Conservation (phyloP, 2,888 invertebrate genomes). For the Drosophila siamana region DNA sequence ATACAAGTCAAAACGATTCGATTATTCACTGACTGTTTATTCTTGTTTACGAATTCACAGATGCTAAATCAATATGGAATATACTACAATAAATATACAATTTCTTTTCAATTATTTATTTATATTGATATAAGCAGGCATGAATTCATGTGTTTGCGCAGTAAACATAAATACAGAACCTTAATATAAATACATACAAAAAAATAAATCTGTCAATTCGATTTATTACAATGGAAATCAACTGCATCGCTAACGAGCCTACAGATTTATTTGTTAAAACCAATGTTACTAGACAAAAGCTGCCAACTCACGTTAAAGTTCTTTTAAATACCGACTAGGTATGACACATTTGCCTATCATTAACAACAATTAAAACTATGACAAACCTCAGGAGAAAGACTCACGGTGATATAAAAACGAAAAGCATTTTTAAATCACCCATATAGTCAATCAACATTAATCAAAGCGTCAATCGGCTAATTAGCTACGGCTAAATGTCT, state of each 20-base stretch:
- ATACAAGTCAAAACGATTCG: neutral
- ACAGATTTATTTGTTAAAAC: no score
- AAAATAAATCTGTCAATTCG: neutral
- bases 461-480: slow-evolving; percentile 3
- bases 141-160: neutral
- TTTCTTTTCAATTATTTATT: slow-evolving; percentile 9
- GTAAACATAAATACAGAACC: slow-evolving; percentile 2
- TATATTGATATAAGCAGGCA: slow-evolving; percentile 1
- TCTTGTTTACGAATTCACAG: slow-evolving; percentile 12
- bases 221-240: neutral
- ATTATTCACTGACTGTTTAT: neutral
- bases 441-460: neutral
- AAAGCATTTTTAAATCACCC: neutral
- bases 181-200: neutral
- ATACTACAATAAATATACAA: slow-evolving; percentile 6
- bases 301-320: neutral
- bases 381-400: slow-evolving; percentile 1
- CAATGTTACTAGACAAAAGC: neutral
- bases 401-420: neutral
- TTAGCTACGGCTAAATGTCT: neutral
- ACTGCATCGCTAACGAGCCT: neutral
- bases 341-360: neutral
- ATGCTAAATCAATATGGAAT: slow-evolving; percentile 13
- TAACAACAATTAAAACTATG: slow-evolving; percentile 9
- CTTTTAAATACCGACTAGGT: neutral